Percentiles rank a stretch among this genome's conserved stretches.
These are phyloP conservation scores for Caenorhabditis briggsae DNA, from an alignment of 1,140 invertebrate genomes.

Conservation along the genomic window DNA sequence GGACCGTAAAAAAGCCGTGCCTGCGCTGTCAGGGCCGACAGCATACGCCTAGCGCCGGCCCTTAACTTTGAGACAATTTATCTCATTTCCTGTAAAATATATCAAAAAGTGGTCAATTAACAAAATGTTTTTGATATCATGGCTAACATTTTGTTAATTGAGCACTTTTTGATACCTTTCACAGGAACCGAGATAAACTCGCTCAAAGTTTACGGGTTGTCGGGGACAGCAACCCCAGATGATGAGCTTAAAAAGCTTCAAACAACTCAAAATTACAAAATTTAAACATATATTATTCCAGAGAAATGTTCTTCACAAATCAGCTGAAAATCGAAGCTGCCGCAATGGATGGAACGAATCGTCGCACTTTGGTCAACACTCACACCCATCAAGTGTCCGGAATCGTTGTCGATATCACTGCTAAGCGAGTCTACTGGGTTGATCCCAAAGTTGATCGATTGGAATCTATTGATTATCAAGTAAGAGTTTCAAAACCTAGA, in stretches of 20 bases:
- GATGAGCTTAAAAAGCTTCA: background rate
- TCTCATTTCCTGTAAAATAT: no score
- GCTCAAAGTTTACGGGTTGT: no score
- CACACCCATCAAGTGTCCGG: slow-evolving; percentile 78
- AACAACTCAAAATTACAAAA: background rate
- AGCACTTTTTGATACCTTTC: no score
- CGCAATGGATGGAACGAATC: slow-evolving; percentile 74
- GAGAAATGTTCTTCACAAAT: slow-evolving; percentile 78
- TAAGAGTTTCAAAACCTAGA: background rate
- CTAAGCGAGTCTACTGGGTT: slow-evolving; percentile 82
- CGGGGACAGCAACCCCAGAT: no score
- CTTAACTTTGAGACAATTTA: no score
- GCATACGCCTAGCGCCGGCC: no score
- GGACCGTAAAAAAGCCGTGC: no score
- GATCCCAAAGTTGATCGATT: slow-evolving; percentile 79
- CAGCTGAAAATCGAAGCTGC: slow-evolving; percentile 75
- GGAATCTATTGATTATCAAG: slow-evolving; percentile 61
- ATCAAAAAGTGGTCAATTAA: no score
- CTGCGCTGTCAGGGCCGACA: no score
- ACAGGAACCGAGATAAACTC: no score
- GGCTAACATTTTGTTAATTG: no score
- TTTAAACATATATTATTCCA: slow-evolving; percentile 59
- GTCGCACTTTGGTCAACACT: slow-evolving; percentile 72
- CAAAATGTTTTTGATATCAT: no score
- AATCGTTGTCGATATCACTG: slow-evolving; percentile 72